Evolutionary conservation across 2,797 vertebrate species (phyloP).

Genomic region (Typhlichthys eigenmanni): DNA sequence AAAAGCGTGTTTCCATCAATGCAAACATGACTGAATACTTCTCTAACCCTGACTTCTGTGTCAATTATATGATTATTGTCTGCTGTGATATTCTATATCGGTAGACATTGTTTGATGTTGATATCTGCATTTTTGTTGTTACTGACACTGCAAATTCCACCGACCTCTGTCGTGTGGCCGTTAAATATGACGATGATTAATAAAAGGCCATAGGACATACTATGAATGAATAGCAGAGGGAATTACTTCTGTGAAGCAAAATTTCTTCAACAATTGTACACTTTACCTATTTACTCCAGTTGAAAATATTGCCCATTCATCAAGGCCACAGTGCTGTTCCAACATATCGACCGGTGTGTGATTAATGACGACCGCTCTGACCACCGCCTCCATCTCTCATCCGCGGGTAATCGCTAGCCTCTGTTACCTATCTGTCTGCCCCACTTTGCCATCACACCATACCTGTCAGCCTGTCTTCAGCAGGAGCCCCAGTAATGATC

Average conservation of each 20-base stretch:
- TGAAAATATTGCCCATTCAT: constrained; percentile 43
- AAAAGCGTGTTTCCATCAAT: too few species aligned
- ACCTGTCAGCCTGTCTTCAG: constrained; percentile 66
- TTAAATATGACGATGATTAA: background rate
- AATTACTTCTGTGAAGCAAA: background rate
- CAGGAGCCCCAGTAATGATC: constrained; percentile 60
- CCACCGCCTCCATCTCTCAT: constrained; percentile 64
- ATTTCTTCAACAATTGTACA: constrained; percentile 4
- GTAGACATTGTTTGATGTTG: too few species aligned
- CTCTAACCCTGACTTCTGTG: too few species aligned
- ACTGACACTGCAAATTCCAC: too few species aligned
- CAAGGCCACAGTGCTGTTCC: constrained; percentile 36
- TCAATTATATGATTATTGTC: too few species aligned
- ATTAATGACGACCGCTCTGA: constrained; percentile 62
- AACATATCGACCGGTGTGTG: constrained; percentile 65
- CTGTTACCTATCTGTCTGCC: constrained; percentile 70
- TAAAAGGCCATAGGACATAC: background rate
- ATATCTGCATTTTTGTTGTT: too few species aligned
- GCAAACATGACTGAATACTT: too few species aligned
- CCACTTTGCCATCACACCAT: constrained; percentile 67
- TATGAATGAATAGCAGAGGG: background rate
- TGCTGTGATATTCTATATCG: too few species aligned
- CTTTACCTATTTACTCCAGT: constrained; percentile 22
- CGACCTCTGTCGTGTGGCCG: too few species aligned
- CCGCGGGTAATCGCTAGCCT: constrained; percentile 58